phyloP scores from a whole-genome alignment of 1,140 invertebrate species.

The Drosophila parvula region DNA sequence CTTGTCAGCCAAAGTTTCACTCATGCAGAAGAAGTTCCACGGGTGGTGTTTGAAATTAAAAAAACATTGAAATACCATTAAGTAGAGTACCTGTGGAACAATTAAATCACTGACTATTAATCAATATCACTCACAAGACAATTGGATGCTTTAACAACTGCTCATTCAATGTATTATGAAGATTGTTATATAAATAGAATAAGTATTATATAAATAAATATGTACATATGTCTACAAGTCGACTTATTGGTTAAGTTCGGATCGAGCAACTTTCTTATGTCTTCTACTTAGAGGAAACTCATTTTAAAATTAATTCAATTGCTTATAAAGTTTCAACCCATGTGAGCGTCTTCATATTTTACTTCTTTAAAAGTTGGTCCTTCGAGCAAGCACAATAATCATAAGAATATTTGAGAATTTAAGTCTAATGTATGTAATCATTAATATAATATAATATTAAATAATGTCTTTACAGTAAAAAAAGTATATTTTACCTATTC shows the following conservation, averaged over 20 bases:
- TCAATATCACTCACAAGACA: background rate
- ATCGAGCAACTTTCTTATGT: no score
- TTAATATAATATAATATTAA: no score
- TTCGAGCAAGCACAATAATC: background rate
- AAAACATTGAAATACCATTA: constrained; percentile 6
- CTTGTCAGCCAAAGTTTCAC: background rate
- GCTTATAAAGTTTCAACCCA: no score
- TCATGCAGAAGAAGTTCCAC: background rate
- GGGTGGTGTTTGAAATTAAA: background rate
- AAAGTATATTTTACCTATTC: no score
- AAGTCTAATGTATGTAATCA: no score
- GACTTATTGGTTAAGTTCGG: no score
- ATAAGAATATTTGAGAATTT: background rate
- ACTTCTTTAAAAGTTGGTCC: no score
- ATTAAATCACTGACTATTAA: constrained; percentile 2
- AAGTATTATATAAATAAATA: background rate
- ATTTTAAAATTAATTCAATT: no score
- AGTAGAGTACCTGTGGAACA: background rate
- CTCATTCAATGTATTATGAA: background rate
- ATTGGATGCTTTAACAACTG: background rate
- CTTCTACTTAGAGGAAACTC: no score
- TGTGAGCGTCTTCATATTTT: no score
- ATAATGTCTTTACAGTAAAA: no score
- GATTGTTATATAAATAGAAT: background rate
- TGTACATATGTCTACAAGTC: background rate